Conservation (phyloP, 2,113 vertebrate genomes). For the Catharus fuscescens region DNA sequence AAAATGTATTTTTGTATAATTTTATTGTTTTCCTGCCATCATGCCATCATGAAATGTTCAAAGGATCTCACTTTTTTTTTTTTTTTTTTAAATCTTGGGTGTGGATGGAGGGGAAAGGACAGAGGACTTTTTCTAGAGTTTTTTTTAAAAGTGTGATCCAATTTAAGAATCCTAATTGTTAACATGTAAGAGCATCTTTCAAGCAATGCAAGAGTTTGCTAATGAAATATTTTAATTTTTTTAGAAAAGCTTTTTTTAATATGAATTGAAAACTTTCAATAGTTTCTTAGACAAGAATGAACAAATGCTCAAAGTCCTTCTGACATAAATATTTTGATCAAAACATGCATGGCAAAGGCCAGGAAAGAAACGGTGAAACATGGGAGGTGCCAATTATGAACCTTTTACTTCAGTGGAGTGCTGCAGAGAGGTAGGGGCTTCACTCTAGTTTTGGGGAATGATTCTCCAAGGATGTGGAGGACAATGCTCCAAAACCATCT, state of each 20-base stretch:
- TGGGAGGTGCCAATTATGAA: not conserved
- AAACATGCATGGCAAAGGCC: not conserved
- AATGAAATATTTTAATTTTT: not conserved
- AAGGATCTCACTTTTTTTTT: not conserved
- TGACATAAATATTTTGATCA: not conserved
- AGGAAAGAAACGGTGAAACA: not conserved
- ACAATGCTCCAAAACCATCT: not conserved
- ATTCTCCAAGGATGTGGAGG: not conserved
- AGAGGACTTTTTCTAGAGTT: not conserved
- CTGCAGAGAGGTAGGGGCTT: not conserved
- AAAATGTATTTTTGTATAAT: conserved; percentile 30
- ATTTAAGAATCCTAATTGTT: not conserved
- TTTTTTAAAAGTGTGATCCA: not conserved
- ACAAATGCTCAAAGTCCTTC: not conserved
- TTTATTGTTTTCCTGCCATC: conserved; percentile 10
- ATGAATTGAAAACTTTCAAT: not conserved
- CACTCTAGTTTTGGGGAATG: not conserved
- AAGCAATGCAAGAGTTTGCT: not conserved
- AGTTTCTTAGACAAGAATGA: not conserved
- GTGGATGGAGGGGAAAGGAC: not conserved
- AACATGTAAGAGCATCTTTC: not conserved
- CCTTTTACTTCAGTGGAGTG: not conserved
- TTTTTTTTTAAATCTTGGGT: not conserved
- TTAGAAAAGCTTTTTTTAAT: not conserved
- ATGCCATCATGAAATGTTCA: not conserved